A percentile compares a stretch with the other conserved stretches of the same genome.
Evolutionary conservation across 2,888 invertebrate genomes (phyloP).

Genomic region (Operophtera brumata): DNA sequence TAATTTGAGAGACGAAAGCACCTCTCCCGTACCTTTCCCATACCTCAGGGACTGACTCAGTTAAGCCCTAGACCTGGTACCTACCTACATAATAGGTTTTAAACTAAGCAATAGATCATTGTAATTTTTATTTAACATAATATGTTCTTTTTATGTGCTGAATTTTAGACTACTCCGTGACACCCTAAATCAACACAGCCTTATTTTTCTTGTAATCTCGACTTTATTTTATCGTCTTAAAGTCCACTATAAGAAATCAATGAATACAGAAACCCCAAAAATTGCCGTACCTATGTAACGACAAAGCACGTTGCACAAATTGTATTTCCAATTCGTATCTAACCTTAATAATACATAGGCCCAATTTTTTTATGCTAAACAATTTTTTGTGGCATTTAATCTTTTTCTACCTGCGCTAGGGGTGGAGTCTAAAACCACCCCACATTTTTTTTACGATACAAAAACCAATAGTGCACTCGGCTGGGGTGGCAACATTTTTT

Average conservation of each 20-base stretch:
- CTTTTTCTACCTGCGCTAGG: constrained; percentile 65
- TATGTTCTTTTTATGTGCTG: too few relatives aligned
- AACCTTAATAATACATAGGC: constrained; percentile 7
- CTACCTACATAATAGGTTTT: too few relatives aligned
- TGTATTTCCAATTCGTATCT: background rate
- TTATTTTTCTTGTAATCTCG: too few relatives aligned
- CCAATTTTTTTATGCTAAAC: constrained; percentile 27
- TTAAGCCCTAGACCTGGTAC: too few relatives aligned
- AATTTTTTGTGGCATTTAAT: constrained; percentile 46
- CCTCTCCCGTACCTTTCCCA: too few relatives aligned
- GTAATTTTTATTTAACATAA: too few relatives aligned
- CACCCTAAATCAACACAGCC: too few relatives aligned
- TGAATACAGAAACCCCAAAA: background rate
- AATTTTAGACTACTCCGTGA: too few relatives aligned
- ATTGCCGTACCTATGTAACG: background rate
- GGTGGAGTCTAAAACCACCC: constrained; percentile 68
- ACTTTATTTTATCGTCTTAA: too few relatives aligned
- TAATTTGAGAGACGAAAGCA: too few relatives aligned
- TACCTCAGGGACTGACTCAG: too few relatives aligned
- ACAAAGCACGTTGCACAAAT: background rate
- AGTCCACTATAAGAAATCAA: background rate
- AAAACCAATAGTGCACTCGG: constrained; percentile 63
- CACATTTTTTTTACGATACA: constrained; percentile 62
- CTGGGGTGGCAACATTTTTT: constrained; percentile 73
- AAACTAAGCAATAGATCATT: too few relatives aligned